phyloP scores from a whole-genome alignment of 1,140 invertebrate species.

The Musca vetustissima region DNA sequence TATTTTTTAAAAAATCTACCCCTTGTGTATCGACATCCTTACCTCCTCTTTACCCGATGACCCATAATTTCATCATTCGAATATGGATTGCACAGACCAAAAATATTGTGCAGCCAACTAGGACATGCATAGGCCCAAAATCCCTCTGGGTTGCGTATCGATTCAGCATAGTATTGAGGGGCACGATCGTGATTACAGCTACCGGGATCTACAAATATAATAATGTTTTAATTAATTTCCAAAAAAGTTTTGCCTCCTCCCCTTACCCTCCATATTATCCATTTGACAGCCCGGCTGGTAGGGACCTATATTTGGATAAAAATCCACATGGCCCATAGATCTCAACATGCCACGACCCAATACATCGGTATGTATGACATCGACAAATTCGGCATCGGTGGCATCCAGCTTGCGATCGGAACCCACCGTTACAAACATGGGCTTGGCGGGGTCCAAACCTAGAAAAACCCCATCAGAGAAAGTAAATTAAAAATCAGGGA shows the following conservation, averaged over 20 bases:
- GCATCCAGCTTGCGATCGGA: slow-evolving; percentile 59
- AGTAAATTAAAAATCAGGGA: background rate
- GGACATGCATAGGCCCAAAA: slow-evolving; percentile 73
- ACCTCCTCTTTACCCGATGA: slow-evolving; percentile 52
- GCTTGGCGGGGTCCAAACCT: slow-evolving; percentile 66
- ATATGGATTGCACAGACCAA: slow-evolving; percentile 60
- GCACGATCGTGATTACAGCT: slow-evolving; percentile 68
- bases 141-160: slow-evolving; percentile 65
- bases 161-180: slow-evolving; percentile 69
- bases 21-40: too few species aligned
- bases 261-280: slow-evolving; percentile 60
- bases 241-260: slow-evolving; percentile 31
- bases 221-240: background rate
- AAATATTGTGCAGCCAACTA: slow-evolving; percentile 64
- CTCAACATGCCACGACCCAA: slow-evolving; percentile 57
- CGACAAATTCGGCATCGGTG: slow-evolving; percentile 60
- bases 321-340: slow-evolving; percentile 63
- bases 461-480: background rate
- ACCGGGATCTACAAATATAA: slow-evolving; percentile 57
- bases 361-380: slow-evolving; percentile 68
- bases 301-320: slow-evolving; percentile 65
- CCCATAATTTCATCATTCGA: slow-evolving; percentile 64
- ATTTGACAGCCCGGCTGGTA: slow-evolving; percentile 63
- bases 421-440: slow-evolving; percentile 59
- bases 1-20: too few species aligned